A percentile compares a stretch with the other conserved stretches of the same genome.
Evolutionary conservation across 2,113 vertebrate species (phyloP).

Genomic region (Ploceus nigricollis): DNA sequence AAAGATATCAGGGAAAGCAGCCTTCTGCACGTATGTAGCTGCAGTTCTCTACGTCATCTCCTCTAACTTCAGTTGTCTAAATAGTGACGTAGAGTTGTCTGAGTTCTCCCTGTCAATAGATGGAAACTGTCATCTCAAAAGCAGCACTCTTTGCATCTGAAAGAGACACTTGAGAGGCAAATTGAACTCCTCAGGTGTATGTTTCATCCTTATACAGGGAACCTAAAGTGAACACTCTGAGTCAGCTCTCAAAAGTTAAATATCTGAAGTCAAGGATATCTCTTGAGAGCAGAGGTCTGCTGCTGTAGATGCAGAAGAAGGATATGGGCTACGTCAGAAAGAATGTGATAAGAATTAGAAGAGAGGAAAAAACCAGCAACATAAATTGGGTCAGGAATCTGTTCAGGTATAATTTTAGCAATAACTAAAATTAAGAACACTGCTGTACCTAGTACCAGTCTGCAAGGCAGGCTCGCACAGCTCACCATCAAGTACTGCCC

Average conservation of each 20-base stretch:
- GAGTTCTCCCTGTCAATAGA: neutral
- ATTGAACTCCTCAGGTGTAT: fast-evolving
- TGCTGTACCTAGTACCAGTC: neutral
- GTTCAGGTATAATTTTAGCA: conserved; percentile 30
- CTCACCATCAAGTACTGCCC: neutral
- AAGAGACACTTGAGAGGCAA: neutral
- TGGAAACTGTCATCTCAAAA: neutral
- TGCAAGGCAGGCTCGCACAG: neutral
- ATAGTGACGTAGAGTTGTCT: neutral
- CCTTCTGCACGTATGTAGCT: neutral
- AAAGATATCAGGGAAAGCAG: neutral
- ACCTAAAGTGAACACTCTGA: neutral
- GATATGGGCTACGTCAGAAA: neutral
- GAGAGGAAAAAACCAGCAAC: neutral
- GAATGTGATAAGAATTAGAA: neutral
- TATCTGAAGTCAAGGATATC: neutral
- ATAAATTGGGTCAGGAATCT: conserved; percentile 21
- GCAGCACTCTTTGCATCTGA: neutral
- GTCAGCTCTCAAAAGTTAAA: neutral
- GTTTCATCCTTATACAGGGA: neutral
- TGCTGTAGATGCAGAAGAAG: neutral
- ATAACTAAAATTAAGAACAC: neutral
- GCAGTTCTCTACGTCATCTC: neutral
- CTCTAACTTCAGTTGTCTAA: neutral
- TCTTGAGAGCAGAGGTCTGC: neutral